These are phyloP conservation scores for Crypturellus undulatus DNA, from an alignment of 2,113 vertebrate species.

Conservation along the genomic window DNA sequence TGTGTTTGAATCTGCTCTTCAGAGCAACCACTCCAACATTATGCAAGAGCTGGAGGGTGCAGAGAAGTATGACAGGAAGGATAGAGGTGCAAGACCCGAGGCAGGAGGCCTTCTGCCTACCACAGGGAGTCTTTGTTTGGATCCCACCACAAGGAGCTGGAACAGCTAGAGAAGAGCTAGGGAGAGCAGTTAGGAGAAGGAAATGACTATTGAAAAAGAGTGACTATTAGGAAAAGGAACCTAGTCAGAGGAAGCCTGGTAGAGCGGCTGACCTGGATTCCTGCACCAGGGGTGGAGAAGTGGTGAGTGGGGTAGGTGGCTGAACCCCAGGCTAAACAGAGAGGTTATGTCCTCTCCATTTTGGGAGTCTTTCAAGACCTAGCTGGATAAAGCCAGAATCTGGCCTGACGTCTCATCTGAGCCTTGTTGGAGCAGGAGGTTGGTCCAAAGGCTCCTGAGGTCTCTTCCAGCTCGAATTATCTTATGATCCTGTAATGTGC, in stretches of 20 bases:
- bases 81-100: neutral
- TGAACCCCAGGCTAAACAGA: neutral
- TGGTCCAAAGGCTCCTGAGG: neutral
- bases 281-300: neutral
- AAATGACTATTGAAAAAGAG: neutral
- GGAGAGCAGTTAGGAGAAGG: neutral
- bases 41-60: neutral
- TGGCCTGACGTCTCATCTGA: neutral
- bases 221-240: neutral
- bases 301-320: rapidly evolving
- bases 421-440: neutral
- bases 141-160: neutral
- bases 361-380: neutral
- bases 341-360: neutral
- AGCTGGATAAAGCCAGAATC: neutral
- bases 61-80: neutral
- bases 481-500: neutral
- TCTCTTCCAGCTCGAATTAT: neutral
- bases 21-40: neutral
- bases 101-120: neutral
- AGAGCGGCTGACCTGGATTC: neutral
- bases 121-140: neutral
- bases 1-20: neutral
- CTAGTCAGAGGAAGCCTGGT: neutral
- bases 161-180: neutral